phyloP scores from a whole-genome alignment of 2,888 invertebrate species.

The Leistus spinibarbis region DNA sequence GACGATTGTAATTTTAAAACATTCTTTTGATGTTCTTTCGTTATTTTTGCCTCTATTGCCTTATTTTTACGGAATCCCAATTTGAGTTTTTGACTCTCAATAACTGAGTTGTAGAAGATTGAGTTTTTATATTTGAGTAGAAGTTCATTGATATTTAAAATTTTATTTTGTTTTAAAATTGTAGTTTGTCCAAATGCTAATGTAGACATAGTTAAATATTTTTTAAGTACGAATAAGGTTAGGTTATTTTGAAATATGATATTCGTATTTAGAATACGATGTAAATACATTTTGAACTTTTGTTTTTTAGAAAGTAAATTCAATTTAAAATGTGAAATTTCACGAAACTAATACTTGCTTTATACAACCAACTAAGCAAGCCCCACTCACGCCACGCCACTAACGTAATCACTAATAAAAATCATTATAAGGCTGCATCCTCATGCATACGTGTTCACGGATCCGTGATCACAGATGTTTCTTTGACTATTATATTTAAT shows the following conservation, averaged over 20 bases:
- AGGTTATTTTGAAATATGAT: not conserved
- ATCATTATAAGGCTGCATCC: no score
- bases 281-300: not conserved
- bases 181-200: no score
- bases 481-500: no score
- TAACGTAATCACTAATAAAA: no score
- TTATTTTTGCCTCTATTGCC: conserved; percentile 37
- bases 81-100: conserved; percentile 50
- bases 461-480: no score
- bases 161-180: not conserved
- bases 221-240: not conserved
- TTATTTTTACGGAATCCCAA: conserved; percentile 45
- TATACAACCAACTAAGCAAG: no score
- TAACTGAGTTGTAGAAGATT: conserved; percentile 55
- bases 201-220: no score
- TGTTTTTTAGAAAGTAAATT: not conserved
- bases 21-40: conserved; percentile 42
- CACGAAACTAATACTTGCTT: no score
- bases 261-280: not conserved
- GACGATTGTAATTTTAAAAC: conserved; percentile 51
- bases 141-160: conserved; percentile 34
- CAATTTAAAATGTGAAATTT: no score
- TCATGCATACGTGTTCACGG: no score
- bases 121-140: conserved; percentile 50
- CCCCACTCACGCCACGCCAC: no score